Evolutionary conservation across 2,888 invertebrate species (phyloP).

Genomic region (Sarcophaga subvicina): DNA sequence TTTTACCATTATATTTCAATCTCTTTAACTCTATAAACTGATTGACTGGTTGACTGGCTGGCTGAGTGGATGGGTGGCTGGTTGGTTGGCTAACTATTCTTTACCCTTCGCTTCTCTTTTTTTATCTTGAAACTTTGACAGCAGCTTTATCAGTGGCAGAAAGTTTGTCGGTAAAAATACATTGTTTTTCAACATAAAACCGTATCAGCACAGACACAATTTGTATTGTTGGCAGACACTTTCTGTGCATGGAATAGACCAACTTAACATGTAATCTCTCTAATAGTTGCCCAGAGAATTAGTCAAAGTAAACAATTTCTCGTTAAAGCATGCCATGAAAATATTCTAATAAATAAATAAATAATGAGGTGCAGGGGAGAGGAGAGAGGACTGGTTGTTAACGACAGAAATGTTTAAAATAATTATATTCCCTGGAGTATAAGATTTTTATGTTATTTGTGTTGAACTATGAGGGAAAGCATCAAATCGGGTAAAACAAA

Average conservation of each 20-base stretch:
- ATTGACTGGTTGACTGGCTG: no score
- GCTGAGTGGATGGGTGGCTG: no score
- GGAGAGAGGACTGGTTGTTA: no score
- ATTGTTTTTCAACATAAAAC: conserved; percentile 29
- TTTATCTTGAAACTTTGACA: neutral
- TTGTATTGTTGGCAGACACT: neutral
- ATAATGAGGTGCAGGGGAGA: neutral
- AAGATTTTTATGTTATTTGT: neutral
- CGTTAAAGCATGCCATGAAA: neutral
- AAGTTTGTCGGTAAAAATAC: conserved; percentile 15
- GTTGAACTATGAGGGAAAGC: no score
- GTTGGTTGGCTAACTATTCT: no score
- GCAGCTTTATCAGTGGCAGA: neutral
- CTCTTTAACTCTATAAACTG: neutral
- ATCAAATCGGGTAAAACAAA: no score
- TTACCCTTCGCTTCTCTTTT: neutral
- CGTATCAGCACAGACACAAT: neutral
- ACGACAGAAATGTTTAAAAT: neutral
- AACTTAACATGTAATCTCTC: conserved; percentile 34
- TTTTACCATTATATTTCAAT: neutral
- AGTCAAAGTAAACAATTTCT: neutral
- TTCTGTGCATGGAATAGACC: neutral
- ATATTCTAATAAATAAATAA: neutral
- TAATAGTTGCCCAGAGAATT: conserved; percentile 43
- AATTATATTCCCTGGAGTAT: neutral